Percentiles rank a stretch among this genome's conserved stretches.
These are phyloP conservation scores for Cephalotes varians DNA, from an alignment of 2,888 invertebrate genomes.

Conservation along the genomic window DNA sequence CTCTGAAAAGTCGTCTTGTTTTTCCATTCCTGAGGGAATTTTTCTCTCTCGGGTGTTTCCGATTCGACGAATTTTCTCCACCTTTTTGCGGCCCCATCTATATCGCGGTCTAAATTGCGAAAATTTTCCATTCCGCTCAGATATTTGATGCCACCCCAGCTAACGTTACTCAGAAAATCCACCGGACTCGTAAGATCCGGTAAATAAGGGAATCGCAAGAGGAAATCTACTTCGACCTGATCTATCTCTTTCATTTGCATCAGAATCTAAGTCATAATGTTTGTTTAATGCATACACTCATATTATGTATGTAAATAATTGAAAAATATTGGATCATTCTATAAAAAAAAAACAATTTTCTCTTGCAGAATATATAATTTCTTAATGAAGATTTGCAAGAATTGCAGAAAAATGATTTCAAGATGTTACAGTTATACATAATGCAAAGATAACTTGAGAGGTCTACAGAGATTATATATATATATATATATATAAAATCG, in stretches of 20 bases:
- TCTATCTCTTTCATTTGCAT: slow-evolving; percentile 90
- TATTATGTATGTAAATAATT: background rate
- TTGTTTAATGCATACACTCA: background rate
- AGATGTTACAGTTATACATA: no score
- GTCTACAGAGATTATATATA: background rate
- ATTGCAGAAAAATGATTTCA: background rate
- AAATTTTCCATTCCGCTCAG: slow-evolving; percentile 92
- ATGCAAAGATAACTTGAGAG: background rate
- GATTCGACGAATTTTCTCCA: slow-evolving; percentile 98
- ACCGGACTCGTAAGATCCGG: slow-evolving; percentile 92
- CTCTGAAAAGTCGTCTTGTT: slow-evolving; percentile 94
- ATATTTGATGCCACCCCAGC: slow-evolving; percentile 94
- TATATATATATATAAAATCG: no score
- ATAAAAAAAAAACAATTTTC: background rate
- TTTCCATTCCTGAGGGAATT: slow-evolving; percentile 98
- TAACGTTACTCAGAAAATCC: slow-evolving; percentile 92
- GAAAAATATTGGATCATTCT: background rate
- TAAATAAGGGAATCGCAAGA: slow-evolving; percentile 93
- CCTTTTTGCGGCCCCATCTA: slow-evolving; percentile 95
- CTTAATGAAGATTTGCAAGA: background rate
- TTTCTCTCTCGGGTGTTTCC: slow-evolving; percentile 97
- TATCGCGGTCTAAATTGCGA: slow-evolving; percentile 94
- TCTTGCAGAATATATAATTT: background rate
- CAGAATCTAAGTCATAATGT: slow-evolving; percentile 86
- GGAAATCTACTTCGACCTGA: slow-evolving; percentile 93